Base-by-base conservation (phyloP, 2,113 vertebrate species). In the Cinclus cinclus region DNA sequence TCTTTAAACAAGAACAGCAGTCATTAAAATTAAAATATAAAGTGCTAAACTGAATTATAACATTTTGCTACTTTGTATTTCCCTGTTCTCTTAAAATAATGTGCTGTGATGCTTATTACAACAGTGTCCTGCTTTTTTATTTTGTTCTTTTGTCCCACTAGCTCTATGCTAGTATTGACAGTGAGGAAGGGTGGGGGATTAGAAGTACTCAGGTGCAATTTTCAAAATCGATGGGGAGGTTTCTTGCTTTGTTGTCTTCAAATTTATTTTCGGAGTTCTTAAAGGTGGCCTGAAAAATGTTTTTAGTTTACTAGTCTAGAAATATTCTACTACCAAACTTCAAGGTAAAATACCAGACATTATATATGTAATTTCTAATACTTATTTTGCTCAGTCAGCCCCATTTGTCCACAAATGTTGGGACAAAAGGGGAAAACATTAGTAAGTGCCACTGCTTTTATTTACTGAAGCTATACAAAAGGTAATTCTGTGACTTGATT, bases 11-110 rank as follows among this genome's bases (percentile, higher is more conserved):
- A 87, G 77, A 91, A 46, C 31, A 60, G n/a, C 20, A 71, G 49
- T 79, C 39, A 24, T 91, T 75, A 91, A 94, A 94, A 84, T 87
- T 68, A 82, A 79, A 91, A 90, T 67, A 85, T 71, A 37, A 89
- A 82, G 30, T 70, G 42, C 55, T 94, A 94, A 90, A 80, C 17
- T 44, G 68, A 93, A 44, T 70, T 94, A 88, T 77, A 93, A 90
- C 24, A 39, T 77, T 88, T 89, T 90, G 63, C 35, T 91, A 31
- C 30, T 86, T 91, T 91, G 33, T 46, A 83, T 95, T 89, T 83
- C n/a, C 7, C 46, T 83, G 13, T 87, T 92, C 27, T 77, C 55
- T 83, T 42, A 77, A 68, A 95, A 79, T 65, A 76, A 46, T 20
- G 11, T 65, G 33, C 52, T 88, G 35, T 47, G 33, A 62, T 59